Percentiles rank a stretch among this genome's conserved stretches.
These are phyloP conservation scores for Leptatherina wallacei DNA, from an alignment of 2,797 vertebrate genomes.

Conservation along the genomic window DNA sequence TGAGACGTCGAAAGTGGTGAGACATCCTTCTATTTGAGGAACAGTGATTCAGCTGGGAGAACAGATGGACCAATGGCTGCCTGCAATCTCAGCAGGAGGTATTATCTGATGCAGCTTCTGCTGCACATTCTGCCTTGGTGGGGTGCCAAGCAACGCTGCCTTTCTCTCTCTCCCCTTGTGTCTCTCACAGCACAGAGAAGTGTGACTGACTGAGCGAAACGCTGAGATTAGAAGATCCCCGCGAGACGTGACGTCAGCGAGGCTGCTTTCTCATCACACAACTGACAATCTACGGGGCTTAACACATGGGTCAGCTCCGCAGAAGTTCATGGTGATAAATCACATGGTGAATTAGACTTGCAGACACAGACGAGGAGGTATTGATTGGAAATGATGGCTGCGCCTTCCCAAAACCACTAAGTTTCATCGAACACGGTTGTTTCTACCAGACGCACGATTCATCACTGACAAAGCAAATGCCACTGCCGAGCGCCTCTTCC, in stretches of 20 bases:
- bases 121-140: constrained; percentile 68
- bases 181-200: constrained; percentile 16
- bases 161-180: background rate
- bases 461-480: constrained; percentile 66
- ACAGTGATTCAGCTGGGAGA: constrained; percentile 70
- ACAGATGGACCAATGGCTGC: constrained; percentile 74
- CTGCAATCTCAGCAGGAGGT: constrained; percentile 69
- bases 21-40: constrained; percentile 74
- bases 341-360: constrained; percentile 41
- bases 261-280: background rate
- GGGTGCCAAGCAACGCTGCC: constrained; percentile 57
- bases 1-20: constrained; percentile 49
- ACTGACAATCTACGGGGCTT: constrained; percentile 15
- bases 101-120: constrained; percentile 71
- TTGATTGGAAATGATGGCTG: constrained; percentile 36
- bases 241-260: constrained; percentile 36
- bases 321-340: constrained; percentile 58
- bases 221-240: constrained; percentile 22
- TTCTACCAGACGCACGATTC: constrained; percentile 59
- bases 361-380: constrained; percentile 35
- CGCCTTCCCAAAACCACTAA: constrained; percentile 20
- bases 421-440: constrained; percentile 62
- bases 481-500: constrained; percentile 24
- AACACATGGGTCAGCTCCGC: constrained; percentile 4
- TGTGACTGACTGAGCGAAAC: constrained; percentile 49